Evolutionary conservation across 2,888 invertebrate genomes (phyloP).

Genomic region (Stegophylla sp.): DNA sequence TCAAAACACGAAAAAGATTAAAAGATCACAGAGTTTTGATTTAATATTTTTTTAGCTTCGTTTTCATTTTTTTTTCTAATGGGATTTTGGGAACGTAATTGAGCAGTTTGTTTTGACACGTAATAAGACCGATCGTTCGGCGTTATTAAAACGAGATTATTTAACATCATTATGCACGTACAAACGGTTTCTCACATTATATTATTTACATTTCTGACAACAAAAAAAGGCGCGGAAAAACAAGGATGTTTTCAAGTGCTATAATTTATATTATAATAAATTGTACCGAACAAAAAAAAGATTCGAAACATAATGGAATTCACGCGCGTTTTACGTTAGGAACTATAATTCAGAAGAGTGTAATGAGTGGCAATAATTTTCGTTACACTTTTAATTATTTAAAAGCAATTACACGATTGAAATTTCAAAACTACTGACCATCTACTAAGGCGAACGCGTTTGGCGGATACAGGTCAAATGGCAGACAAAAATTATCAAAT

Average conservation of each 20-base stretch:
- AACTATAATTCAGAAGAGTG: background rate
- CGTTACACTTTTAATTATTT: background rate
- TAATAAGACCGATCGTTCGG: conserved; percentile 8
- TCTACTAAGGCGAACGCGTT: background rate
- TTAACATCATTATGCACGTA: background rate
- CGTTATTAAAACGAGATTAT: background rate
- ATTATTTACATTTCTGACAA: background rate
- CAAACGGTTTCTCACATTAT: background rate
- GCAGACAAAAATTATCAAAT: no score
- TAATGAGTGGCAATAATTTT: no score
- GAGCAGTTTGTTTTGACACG: conserved; percentile 14
- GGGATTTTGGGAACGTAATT: background rate
- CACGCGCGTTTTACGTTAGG: background rate
- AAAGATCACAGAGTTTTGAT: background rate
- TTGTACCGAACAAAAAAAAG: background rate
- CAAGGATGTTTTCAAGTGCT: background rate
- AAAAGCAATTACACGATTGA: background rate
- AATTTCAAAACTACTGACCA: background rate
- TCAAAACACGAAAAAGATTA: background rate
- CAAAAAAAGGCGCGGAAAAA: background rate
- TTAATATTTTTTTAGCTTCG: background rate
- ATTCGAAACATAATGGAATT: background rate
- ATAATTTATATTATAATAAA: background rate
- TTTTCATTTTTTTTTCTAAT: background rate
- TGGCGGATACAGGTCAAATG: no score